phyloP scores from a whole-genome alignment of 2,888 invertebrate genomes.

The Melanostoma mellinum region DNA sequence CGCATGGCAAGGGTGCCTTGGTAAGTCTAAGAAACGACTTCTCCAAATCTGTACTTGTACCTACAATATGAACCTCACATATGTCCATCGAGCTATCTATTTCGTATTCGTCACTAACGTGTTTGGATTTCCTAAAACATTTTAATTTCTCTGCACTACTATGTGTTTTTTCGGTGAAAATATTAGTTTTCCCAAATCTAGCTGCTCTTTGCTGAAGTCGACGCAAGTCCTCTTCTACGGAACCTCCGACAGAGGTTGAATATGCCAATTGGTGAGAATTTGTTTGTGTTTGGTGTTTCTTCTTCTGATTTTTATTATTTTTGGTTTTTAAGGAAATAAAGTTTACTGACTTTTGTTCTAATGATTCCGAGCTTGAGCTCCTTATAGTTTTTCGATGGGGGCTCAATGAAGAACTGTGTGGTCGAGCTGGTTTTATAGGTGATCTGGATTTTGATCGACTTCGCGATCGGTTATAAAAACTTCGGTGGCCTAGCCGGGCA shows the following conservation, averaged over 20 bases:
- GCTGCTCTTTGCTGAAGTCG: constrained; percentile 94
- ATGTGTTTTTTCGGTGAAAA: constrained; percentile 77
- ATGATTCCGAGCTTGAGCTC: constrained; percentile 76
- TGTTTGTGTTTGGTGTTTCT: constrained; percentile 81
- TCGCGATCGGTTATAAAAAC: constrained; percentile 79
- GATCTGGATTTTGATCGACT: constrained; percentile 80
- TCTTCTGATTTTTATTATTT: constrained; percentile 75
- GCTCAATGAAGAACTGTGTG: constrained; percentile 81
- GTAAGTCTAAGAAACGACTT: constrained; percentile 98
- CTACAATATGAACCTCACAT: constrained; percentile 94
- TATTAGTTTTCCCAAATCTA: constrained; percentile 85
- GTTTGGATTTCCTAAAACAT: constrained; percentile 64
- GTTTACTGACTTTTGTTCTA: constrained; percentile 78
- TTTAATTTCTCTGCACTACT: constrained; percentile 74
- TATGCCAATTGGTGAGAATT: constrained; percentile 84
- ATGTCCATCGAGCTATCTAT: constrained; percentile 90
- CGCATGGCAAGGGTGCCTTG: constrained; percentile 95
- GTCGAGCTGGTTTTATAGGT: constrained; percentile 74
- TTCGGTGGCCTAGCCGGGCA: constrained; percentile 84
- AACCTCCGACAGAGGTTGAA: constrained; percentile 86
- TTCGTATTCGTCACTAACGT: constrained; percentile 84
- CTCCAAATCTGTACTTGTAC: constrained; percentile 96
- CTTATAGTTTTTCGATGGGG: constrained; percentile 83
- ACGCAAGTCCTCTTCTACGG: constrained; percentile 89
- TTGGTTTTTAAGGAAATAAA: constrained; percentile 78